Evolutionary conservation across 2,797 vertebrate species (phyloP), one percentile per base, ranked within the genome.

Genomic region (Pseudochromis fuscus): DNA sequence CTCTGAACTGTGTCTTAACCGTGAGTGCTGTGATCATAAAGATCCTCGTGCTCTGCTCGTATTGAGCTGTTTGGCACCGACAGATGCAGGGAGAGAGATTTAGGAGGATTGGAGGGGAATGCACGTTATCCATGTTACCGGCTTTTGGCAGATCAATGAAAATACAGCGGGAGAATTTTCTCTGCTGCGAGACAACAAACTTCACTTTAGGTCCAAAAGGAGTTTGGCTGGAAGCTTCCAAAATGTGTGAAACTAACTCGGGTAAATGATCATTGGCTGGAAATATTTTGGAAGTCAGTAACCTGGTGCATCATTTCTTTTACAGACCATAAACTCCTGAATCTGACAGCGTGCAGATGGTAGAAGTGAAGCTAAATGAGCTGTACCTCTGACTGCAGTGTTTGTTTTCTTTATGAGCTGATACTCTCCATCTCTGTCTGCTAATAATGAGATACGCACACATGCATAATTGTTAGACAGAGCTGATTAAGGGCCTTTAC

Each of bases 11-110:
- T 1, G 24, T 66, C 70, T 72, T 65, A 19, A 38, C 27, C 44
- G 21, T 1, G 55, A 74, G 68, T 2, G 57, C 50, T 63, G 65
- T 58, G 77, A 85, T 60, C 51, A 49, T 42, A 48, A 61, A 75
- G 70, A 77, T 51, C 71, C 70, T 37, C 78, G 58, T 19, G 67
- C 66, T 65, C 49, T 11, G 74, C 33, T 67, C 13, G 52, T 52
- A 49, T 67, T 53, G 77, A 75, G 83, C 77, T 35, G 71, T 78
- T 77, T 75, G 80, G 28, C 70, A 52, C 66, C 23, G 59, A 73
- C 74, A 51, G 71, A 82, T 57, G 74, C 79, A 72, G 63, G n/a
- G 33, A 52, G 55, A 52, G 55, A 85, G 82, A 79, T 82, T 85
- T 70, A 63, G 62, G 33, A 6, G 77, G 82, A 86, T 78, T 72